Conservation (phyloP, 2,113 vertebrate genomes). For the Rhinogobius similis region DNA sequence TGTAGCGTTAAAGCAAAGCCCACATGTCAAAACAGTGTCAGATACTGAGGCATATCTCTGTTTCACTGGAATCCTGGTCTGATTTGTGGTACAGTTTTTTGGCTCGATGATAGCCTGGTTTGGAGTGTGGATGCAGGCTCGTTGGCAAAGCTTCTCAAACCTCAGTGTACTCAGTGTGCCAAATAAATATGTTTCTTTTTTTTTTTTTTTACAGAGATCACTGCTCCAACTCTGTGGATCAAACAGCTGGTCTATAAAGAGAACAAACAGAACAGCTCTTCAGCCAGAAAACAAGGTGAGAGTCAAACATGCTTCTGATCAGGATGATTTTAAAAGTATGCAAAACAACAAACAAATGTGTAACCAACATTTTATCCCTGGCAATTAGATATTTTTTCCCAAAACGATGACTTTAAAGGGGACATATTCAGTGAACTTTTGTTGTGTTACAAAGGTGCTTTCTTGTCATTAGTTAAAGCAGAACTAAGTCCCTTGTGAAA, state of each 20-base stretch:
- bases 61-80: constrained; percentile 22
- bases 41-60: constrained; percentile 23
- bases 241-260: constrained; percentile 93
- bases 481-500: no score
- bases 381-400: constrained; percentile 6
- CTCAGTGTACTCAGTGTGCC: not conserved
- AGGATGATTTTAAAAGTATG: not conserved
- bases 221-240: constrained; percentile 93
- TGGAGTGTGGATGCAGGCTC: not conserved
- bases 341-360: not conserved
- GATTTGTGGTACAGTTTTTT: constrained; percentile 23
- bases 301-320: not conserved
- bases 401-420: no score
- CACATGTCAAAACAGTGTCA: constrained; percentile 34
- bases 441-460: no score
- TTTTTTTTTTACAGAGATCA: constrained; percentile 85
- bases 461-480: no score
- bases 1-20: constrained; percentile 39
- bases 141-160: constrained; percentile 8
- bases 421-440: no score
- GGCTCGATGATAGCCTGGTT: constrained; percentile 6
- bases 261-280: constrained; percentile 89
- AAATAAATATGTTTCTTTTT: constrained; percentile 23
- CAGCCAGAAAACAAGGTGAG: constrained; percentile 86
- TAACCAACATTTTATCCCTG: not conserved